Base-by-base conservation (phyloP, 2,113 vertebrate genomes). In the Cyprinus carpio region DNA sequence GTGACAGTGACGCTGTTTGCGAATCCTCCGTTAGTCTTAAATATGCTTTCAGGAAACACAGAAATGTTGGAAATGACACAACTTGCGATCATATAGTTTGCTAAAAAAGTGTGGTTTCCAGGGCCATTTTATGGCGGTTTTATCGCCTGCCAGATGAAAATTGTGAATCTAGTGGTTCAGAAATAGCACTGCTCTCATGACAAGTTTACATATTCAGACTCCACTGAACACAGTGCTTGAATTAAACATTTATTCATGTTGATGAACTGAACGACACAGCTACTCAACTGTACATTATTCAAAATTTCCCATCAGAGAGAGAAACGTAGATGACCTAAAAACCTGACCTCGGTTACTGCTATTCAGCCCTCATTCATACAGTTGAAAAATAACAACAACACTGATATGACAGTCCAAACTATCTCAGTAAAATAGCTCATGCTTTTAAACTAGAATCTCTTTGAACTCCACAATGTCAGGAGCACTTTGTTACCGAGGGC, bases 241-340 rank as follows among this genome's bases (percentile, higher is more conserved):
- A 89, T 91, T 91, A 87, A 88, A 92, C 81, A 80, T 95, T 94
- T 95, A 95, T 87, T 90, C 69, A 87, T 92, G 93, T 76, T 86
- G 89, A 92, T 94, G 92, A 91, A 89, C 75, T 89, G 86, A 91
- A 95, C 92, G 92, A 92, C 87, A 87, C 31, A 40, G 34, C 40
- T 62, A 80, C 78, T 90, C 88, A 90, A 93, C 83, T 80, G 87
- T 84, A 81, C 84, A 83, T 85, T 85, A 81, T 75, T 84, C 81
- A 54, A 62, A 64, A 10, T 27, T 49, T 64, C 71, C 75, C 34
- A 64, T 80, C 78, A 64, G 78, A 80, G 56, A 64, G 78, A 80
- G 78, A 80, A 80, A 80, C 78, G 46, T 2, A 60, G 23, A 76
- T 69, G 43, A 34, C 12, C 56, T 43, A 62, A 34, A 76, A 37